Conservation (phyloP, 92 coral and sea anemone genomes). For the Parazoanthus darwini region DNA sequence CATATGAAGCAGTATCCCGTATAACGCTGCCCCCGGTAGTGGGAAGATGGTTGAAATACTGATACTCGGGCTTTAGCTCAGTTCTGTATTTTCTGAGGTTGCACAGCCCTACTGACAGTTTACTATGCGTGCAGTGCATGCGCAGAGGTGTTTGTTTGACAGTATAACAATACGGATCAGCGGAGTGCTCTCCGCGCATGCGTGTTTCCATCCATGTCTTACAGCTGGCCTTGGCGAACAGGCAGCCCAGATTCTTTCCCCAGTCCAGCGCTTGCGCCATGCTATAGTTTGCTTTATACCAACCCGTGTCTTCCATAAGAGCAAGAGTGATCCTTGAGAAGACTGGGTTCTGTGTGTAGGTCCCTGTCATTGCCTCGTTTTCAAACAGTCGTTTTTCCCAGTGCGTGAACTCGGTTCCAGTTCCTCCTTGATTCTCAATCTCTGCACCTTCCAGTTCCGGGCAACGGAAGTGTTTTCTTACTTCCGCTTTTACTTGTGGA, state of each 20-base stretch:
- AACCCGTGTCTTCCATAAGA: conserved; percentile 98
- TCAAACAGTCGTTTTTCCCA: conserved; percentile 99
- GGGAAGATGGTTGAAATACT: conserved; percentile 89
- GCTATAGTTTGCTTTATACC: conserved; percentile 93
- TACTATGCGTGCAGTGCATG: conserved; percentile 98
- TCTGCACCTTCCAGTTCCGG: conserved; percentile 92
- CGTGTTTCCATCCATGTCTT: conserved; percentile 95
- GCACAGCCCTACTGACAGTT: conserved; percentile 89
- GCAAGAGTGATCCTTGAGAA: conserved; percentile 93
- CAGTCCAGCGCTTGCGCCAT: conserved; percentile 93
- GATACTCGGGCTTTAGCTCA: conserved; percentile 77
- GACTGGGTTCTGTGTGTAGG: conserved; percentile 97
- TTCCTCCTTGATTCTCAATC: conserved; percentile 94
- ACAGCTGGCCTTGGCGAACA: conserved; percentile 90
- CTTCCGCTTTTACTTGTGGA: conserved; percentile 80
- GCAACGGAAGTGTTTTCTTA: conserved; percentile 87
- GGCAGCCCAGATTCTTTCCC: conserved; percentile 91
- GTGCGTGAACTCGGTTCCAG: conserved; percentile 93
- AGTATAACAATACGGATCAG: conserved; percentile 87
- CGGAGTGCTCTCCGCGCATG: conserved; percentile 57
- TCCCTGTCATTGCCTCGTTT: conserved; percentile 99
- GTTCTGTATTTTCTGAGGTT: conserved; percentile 78
- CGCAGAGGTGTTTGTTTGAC: conserved; percentile 85
- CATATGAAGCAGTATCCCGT: conserved; percentile 81
- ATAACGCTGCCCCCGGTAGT: conserved; percentile 55